Conservation (phyloP, 2,888 invertebrate genomes). For the Zootermopsis nevadensis region DNA sequence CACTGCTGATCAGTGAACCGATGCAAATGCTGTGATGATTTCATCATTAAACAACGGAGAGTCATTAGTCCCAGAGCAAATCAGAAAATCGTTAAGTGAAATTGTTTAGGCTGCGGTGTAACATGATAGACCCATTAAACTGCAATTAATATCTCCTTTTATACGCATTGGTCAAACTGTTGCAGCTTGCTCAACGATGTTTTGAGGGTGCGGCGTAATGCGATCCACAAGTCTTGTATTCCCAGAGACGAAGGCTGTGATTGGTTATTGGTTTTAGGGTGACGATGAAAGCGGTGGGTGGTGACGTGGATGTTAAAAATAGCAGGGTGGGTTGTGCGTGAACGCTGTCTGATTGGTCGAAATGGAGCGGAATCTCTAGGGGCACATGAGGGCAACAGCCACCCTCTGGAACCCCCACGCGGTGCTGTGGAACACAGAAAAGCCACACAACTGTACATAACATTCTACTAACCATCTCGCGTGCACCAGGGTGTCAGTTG, state of each 20-base stretch:
- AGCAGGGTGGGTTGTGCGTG: slow-evolving; percentile 28
- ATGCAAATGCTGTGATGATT: neutral
- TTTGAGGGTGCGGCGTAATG: neutral
- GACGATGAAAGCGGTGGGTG: slow-evolving; percentile 23
- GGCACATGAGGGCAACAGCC: slow-evolving; percentile 6
- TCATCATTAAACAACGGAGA: neutral
- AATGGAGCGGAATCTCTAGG: slow-evolving; percentile 16
- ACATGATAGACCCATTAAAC: neutral
- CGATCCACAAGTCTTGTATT: neutral
- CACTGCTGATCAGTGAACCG: neutral
- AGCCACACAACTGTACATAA: neutral
- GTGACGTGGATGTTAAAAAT: slow-evolving; percentile 38
- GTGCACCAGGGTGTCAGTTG: too few species aligned
- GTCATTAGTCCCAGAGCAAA: neutral
- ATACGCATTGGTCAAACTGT: neutral
- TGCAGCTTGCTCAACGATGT: neutral
- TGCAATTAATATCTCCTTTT: neutral
- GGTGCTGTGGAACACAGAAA: neutral
- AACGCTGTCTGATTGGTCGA: slow-evolving; percentile 31
- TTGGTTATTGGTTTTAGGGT: slow-evolving; percentile 36
- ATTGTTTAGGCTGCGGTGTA: neutral
- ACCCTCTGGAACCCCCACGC: neutral
- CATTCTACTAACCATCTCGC: neutral
- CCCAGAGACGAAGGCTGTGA: slow-evolving; percentile 18
- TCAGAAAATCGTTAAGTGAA: neutral